Percentiles rank a stretch among this genome's conserved stretches.
Evolutionary conservation across 1,140 invertebrate genomes (phyloP).

Genomic region (Steinernema khuongi): DNA sequence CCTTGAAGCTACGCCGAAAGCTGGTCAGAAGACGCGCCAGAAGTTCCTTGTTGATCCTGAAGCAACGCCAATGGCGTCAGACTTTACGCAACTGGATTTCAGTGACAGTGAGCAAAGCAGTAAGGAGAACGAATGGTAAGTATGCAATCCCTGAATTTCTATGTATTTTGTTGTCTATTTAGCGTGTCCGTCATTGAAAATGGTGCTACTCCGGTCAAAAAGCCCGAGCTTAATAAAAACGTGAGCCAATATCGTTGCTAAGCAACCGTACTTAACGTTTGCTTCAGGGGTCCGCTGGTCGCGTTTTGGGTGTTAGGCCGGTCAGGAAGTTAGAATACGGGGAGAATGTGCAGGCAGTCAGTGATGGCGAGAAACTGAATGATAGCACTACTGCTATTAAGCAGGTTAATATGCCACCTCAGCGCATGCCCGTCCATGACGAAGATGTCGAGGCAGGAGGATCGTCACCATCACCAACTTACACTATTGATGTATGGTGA

Average conservation of each 20-base stretch:
- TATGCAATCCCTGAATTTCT: neutral
- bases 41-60: neutral
- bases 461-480: neutral
- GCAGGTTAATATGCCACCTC: too few species aligned
- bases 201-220: neutral
- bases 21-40: too few species aligned
- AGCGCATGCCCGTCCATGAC: too few species aligned
- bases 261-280: neutral
- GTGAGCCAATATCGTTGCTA: neutral
- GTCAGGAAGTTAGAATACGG: neutral
- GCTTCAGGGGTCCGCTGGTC: neutral
- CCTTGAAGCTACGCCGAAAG: neutral
- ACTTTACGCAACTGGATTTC: neutral
- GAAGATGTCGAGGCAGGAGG: neutral
- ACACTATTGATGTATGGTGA: neutral
- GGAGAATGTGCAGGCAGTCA: neutral
- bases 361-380: neutral
- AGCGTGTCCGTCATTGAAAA: slow-evolving; percentile 1
- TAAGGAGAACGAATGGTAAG: neutral
- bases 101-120: neutral
- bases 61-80: neutral
- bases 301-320: neutral
- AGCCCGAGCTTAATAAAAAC: neutral
- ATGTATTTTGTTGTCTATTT: neutral
- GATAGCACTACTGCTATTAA: too few species aligned